Base-by-base conservation (phyloP, 2,888 invertebrate genomes). In the Dascillus cervinus region DNA sequence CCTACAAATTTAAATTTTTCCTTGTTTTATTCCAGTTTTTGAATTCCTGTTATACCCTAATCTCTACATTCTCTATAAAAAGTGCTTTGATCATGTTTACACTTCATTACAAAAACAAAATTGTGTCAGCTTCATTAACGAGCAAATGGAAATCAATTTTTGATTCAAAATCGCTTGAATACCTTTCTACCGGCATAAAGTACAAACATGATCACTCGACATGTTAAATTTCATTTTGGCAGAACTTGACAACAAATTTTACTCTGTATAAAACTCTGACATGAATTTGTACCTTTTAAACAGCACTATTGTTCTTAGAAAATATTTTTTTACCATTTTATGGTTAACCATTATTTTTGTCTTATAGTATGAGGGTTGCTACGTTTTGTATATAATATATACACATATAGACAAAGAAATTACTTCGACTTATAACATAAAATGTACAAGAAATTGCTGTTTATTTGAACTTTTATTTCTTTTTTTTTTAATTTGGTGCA, bases 201-300 rank as follows among this genome's bases (percentile, higher is more conserved):
- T 17, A 17, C 17, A 17, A 17, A 49, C 49, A 52, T 47, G 53
- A 48, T 41, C 52, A 45, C 51, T 41, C 26, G 42, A 34, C n/a
- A n/a, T n/a, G n/a, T 34, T 27, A 32, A 40, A 39, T 39, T 39
- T 42, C 43, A 41, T 53, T 59, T 17, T 58, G 57, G 58, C 57
- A 56, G 56, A 55, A 57, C 53, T 59, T 54, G 55, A 58, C 54
- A 60, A 61, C 58, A 62, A 60, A n/a, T 56, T 56, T 57, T 56
- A 55, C 52, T 57, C 48, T 51, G 55, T 56, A 56, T 60, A 60
- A 58, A 59, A 59, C 58, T 61, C 59, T 60, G 60, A 62, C 62
- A 58, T 58, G 58, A 62, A 63, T 63, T 63, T 64, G 64, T 64
- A 64, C 64, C 64, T 58, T 61, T 53, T 54, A 57, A 61, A 64